These are phyloP conservation scores for Melanogrammus aeglefinus DNA, from an alignment of 2,797 vertebrate species.

Conservation along the genomic window DNA sequence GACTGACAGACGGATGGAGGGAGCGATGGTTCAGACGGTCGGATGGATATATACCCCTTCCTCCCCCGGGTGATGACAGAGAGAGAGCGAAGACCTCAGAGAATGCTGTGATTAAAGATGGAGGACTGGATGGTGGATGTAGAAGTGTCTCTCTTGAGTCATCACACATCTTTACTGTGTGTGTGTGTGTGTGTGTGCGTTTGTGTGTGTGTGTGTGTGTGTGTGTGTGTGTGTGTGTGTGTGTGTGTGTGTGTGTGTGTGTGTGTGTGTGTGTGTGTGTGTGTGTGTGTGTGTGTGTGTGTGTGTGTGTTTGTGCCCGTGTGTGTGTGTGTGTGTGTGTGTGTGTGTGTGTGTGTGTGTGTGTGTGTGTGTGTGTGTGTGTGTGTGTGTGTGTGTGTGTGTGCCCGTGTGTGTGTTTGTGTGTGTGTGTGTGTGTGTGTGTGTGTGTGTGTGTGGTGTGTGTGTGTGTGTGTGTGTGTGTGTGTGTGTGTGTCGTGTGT, in stretches of 20 bases:
- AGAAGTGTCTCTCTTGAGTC: constrained; percentile 1
- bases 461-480: background rate
- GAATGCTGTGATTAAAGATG: background rate
- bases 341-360: no score
- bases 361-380: no score
- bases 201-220: background rate
- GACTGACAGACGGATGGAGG: background rate
- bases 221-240: background rate
- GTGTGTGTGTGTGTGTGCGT: no score
- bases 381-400: no score
- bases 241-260: background rate
- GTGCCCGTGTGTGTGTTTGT: no score
- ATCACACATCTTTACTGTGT: background rate
- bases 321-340: no score
- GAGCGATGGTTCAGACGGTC: background rate
- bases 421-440: no score
- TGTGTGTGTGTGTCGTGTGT: background rate
- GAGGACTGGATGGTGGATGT: background rate
- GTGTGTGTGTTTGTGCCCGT: no score
- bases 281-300: no score
- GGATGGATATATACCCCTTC: background rate
- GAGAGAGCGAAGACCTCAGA: background rate
- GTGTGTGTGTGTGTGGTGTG: background rate
- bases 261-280: no score
- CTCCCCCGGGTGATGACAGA: background rate